Conservation (phyloP, 2,797 vertebrate species). For the Acanthopagrus latus region DNA sequence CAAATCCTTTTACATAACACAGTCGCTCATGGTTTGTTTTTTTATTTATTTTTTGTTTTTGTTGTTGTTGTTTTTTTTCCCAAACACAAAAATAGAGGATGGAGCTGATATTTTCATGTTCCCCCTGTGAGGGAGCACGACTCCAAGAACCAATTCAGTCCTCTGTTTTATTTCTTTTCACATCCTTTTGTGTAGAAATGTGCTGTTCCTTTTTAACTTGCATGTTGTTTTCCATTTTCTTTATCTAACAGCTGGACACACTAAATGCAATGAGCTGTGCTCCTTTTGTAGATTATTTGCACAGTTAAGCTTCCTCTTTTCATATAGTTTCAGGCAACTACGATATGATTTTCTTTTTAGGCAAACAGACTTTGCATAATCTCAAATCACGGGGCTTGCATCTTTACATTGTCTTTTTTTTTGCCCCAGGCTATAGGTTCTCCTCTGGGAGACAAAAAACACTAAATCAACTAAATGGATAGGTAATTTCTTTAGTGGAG, state of each 20-base stretch:
- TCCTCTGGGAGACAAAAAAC: slow-evolving; percentile 14
- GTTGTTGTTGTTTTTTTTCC: too few relatives aligned
- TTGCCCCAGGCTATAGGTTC: slow-evolving; percentile 7
- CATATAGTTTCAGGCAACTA: not conserved
- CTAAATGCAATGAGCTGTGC: not conserved
- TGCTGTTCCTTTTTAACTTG: not conserved
- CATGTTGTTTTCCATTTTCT: not conserved
- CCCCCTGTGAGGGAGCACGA: slow-evolving; percentile 23
- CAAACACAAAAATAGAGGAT: slow-evolving; percentile 33
- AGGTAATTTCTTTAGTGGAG: slow-evolving; percentile 20
- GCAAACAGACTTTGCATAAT: not conserved
- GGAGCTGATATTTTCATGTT: slow-evolving; percentile 30
- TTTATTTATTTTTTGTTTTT: not conserved
- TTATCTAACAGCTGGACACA: not conserved
- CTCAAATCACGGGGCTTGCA: slow-evolving; percentile 22
- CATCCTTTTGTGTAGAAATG: not conserved
- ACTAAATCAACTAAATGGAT: not conserved
- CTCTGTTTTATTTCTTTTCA: slow-evolving; percentile 13
- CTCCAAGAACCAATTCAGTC: not conserved
- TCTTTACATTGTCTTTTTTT: slow-evolving; percentile 39
- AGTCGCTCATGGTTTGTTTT: not conserved
- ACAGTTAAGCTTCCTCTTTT: not conserved
- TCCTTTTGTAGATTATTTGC: not conserved
- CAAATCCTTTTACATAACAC: slow-evolving; percentile 61
- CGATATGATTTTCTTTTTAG: not conserved